Conservation (phyloP, 2,888 invertebrate species). For the Philopedon plagiatum region DNA sequence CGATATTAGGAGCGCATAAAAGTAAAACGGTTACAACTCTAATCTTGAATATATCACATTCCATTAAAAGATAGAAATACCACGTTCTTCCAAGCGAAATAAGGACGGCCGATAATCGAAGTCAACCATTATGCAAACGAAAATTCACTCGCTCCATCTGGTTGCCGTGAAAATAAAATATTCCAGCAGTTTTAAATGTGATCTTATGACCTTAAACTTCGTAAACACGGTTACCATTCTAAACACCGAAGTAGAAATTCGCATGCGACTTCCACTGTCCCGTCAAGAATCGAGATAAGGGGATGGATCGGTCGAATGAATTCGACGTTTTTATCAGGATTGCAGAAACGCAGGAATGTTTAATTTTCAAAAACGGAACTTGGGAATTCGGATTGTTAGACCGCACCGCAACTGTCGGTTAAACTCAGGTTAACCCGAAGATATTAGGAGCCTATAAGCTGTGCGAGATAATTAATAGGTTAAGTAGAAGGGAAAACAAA, state of each 20-base stretch:
- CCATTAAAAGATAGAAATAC: background rate
- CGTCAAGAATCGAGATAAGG: constrained; percentile 6
- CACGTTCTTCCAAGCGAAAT: background rate
- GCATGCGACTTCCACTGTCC: background rate
- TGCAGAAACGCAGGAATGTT: constrained; percentile 3
- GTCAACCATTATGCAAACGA: background rate
- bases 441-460: background rate
- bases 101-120: background rate
- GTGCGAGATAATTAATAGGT: background rate
- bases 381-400: background rate
- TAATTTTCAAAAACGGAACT: no score
- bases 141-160: background rate
- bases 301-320: constrained; percentile 35
- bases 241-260: background rate
- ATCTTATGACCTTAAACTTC: background rate
- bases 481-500: background rate
- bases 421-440: constrained; percentile 9
- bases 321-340: constrained; percentile 29
- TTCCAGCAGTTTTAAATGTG: background rate
- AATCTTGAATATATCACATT: no score
- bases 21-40: background rate
- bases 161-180: background rate
- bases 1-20: background rate
- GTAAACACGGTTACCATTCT: background rate
- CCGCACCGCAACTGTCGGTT: constrained; percentile 15